phyloP scores from a whole-genome alignment of 2,888 invertebrate genomes.

The Amphimallon solstitiale region DNA sequence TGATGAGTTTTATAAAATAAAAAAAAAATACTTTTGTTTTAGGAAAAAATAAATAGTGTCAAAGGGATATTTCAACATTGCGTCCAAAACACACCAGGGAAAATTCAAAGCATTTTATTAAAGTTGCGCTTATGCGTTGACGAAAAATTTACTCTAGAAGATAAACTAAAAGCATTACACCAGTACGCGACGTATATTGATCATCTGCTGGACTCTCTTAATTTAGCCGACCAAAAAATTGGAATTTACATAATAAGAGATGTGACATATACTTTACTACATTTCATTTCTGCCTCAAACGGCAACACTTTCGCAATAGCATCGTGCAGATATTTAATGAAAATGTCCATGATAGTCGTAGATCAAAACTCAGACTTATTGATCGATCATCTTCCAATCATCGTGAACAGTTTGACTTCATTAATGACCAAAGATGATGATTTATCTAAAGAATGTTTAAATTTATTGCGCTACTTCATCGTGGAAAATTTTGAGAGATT shows the following conservation, averaged over 20 bases:
- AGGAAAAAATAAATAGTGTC: constrained; percentile 27
- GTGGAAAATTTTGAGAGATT: constrained; percentile 65
- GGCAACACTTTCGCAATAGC: constrained; percentile 31
- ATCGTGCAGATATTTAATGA: constrained; percentile 61
- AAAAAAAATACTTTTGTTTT: too few species aligned
- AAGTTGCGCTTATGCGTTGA: constrained; percentile 65
- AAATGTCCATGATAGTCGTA: constrained; percentile 62
- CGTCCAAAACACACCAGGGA: constrained; percentile 60
- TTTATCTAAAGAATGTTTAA: constrained; percentile 57
- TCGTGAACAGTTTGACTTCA: constrained; percentile 67
- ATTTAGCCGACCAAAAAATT: constrained; percentile 61
- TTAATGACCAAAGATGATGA: constrained; percentile 60
- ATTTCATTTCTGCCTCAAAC: constrained; percentile 58
- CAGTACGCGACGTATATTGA: constrained; percentile 67
- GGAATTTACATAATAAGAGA: constrained; percentile 69
- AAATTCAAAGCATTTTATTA: constrained; percentile 68
- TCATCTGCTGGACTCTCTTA: constrained; percentile 58
- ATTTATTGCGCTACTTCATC: constrained; percentile 67
- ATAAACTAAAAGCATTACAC: constrained; percentile 68
- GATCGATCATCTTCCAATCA: constrained; percentile 64
- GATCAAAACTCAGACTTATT: constrained; percentile 63
- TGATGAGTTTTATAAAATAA: too few species aligned
- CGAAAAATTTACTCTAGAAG: constrained; percentile 63
- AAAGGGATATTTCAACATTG: constrained; percentile 42
- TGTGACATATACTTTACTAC: constrained; percentile 66